phyloP scores from a whole-genome alignment of 2,113 vertebrate genomes.

The Chloropsis cyanopogon region DNA sequence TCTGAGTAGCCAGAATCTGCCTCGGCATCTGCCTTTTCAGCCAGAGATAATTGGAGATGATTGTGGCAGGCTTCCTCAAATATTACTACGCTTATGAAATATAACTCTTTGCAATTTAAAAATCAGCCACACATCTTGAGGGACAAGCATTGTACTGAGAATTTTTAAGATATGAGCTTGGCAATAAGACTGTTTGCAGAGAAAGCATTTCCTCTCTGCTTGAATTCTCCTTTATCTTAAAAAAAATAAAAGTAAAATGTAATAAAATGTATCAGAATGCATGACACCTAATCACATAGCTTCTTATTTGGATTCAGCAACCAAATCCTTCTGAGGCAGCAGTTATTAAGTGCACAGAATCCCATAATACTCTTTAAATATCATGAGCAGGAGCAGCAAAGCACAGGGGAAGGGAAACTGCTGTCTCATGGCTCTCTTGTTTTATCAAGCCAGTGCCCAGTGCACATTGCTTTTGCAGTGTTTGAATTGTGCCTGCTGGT shows the following conservation, averaged over 20 bases:
- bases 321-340: slow-evolving; percentile 8
- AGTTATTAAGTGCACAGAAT: slow-evolving; percentile 31
- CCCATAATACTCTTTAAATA: slow-evolving; percentile 64
- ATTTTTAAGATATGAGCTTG: neutral
- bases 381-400: slow-evolving; percentile 1
- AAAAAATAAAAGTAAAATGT: neutral
- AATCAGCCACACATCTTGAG: neutral
- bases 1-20: neutral
- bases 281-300: neutral
- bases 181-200: neutral
- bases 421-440: slow-evolving; percentile 7
- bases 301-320: slow-evolving; percentile 43
- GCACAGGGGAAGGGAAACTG: slow-evolving; percentile 1
- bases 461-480: neutral
- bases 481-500: neutral
- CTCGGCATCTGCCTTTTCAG: neutral
- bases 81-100: neutral
- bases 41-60: neutral
- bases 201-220: neutral
- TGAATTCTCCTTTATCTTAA: neutral
- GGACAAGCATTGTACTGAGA: neutral
- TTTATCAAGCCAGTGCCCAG: neutral
- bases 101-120: neutral
- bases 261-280: slow-evolving; percentile 42
- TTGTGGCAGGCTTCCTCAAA: neutral